A percentile compares a stretch with the other conserved stretches of the same genome.
These are phyloP conservation scores for Dipodomys stephensi DNA, from an alignment of 2,113 vertebrate species.

Conservation along the genomic window DNA sequence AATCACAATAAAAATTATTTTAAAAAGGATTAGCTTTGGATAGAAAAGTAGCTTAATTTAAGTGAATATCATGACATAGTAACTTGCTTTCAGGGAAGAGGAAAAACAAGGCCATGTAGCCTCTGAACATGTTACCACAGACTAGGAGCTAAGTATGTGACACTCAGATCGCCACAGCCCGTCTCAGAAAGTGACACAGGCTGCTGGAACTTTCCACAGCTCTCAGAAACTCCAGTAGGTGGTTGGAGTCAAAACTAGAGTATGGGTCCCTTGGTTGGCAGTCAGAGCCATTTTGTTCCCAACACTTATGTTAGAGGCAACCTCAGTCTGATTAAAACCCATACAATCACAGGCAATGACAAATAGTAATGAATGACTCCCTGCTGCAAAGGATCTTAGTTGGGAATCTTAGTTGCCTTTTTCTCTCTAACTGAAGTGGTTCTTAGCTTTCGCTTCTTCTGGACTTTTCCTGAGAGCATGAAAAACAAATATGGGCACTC, in stretches of 20 bases:
- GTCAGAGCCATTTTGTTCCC: not conserved
- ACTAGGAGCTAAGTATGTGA: too few relatives aligned
- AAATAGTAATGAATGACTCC: too few relatives aligned
- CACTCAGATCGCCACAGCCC: not conserved
- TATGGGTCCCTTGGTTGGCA: not conserved
- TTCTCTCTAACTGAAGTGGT: not conserved
- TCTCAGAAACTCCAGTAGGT: not conserved
- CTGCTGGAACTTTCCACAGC: not conserved
- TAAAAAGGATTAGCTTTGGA: conserved; percentile 11
- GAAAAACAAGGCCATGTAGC: rapidly evolving
- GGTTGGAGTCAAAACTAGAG: not conserved
- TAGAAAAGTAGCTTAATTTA: not conserved
- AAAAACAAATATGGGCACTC: not conserved
- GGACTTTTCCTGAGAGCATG: too few relatives aligned
- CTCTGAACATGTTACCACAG: too few relatives aligned
- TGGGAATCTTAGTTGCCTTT: not conserved
- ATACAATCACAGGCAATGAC: not conserved
- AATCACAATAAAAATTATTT: too few relatives aligned
- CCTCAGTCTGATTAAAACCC: not conserved
- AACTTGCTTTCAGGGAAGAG: not conserved
- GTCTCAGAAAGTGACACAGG: not conserved
- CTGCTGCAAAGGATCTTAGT: not conserved
- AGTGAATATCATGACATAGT: not conserved
- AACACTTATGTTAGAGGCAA: not conserved
- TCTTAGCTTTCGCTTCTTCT: not conserved